Conservation (phyloP, 2,888 invertebrate genomes). For the Cybosia mesomella region DNA sequence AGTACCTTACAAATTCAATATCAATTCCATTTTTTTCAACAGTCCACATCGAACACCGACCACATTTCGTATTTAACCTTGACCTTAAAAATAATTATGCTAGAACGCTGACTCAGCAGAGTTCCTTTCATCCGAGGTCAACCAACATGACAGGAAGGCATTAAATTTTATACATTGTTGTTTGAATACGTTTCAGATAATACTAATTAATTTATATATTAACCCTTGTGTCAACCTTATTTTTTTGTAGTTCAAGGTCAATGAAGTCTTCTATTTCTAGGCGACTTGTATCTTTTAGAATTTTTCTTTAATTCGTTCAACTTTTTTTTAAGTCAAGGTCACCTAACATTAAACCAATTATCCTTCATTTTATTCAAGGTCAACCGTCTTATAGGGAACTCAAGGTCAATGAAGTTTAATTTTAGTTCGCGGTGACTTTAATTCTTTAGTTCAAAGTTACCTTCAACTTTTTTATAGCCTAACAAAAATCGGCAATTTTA, state of each 20-base stretch:
- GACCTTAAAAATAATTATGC: constrained; percentile 3
- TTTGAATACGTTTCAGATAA: not conserved
- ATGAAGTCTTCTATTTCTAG: not conserved
- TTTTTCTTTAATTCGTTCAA: not conserved
- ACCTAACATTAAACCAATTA: not conserved
- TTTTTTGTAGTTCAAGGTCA: not conserved
- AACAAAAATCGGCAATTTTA: constrained; percentile 2
- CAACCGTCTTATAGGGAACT: not conserved
- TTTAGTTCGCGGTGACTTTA: not conserved
- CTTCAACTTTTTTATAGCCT: constrained; percentile 12
- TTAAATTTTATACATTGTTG: not conserved
- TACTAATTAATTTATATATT: not conserved
- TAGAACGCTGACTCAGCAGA: not conserved
- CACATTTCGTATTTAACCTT: constrained; percentile 5
- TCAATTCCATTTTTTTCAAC: constrained; percentile 22
- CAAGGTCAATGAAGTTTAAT: not conserved
- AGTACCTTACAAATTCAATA: constrained; percentile 3
- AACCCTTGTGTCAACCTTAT: not conserved
- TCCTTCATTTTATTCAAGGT: not conserved
- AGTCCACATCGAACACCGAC: constrained; percentile 10
- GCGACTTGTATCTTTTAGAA: not conserved
- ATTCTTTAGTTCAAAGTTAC: not conserved
- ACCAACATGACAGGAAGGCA: not conserved
- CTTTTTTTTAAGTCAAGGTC: not conserved
- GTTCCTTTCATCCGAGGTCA: not conserved